These are phyloP conservation scores for Styela clava DNA, from an alignment of 23 tunicate species.

Conservation along the genomic window DNA sequence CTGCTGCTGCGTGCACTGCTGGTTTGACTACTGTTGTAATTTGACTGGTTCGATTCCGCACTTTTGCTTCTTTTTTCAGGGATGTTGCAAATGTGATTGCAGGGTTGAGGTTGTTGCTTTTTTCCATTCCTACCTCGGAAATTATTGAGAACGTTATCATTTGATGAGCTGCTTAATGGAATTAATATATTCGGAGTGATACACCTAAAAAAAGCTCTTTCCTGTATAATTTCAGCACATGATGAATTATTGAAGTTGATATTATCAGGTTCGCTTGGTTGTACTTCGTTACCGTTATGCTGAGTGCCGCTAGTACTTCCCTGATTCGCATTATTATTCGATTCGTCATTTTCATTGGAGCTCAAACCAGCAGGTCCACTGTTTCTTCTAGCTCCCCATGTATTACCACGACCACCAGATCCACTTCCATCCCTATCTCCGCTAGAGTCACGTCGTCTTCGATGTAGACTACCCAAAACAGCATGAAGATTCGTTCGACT, in stretches of 20 bases:
- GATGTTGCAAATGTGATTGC: slow-evolving; percentile 8
- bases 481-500: slow-evolving; percentile 50
- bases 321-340: neutral
- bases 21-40: slow-evolving; percentile 38
- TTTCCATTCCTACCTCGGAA: neutral
- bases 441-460: slow-evolving; percentile 48
- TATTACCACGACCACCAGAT: slow-evolving; percentile 3
- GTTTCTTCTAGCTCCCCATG: neutral
- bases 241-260: slow-evolving; percentile 19
- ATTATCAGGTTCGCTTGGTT: slow-evolving; percentile 1
- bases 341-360: neutral
- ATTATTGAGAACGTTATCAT: neutral
- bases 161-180: neutral
- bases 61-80: slow-evolving; percentile 46
- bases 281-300: neutral
- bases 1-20: slow-evolving; percentile 88
- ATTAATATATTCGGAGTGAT: neutral
- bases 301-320: neutral
- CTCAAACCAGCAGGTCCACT: neutral
- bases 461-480: slow-evolving; percentile 19
- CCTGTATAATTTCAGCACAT: neutral
- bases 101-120: neutral
- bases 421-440: slow-evolving; percentile 53
- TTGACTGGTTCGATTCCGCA: slow-evolving; percentile 51
- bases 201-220: neutral